These are phyloP conservation scores for Labia minor DNA, from an alignment of 2,888 invertebrate genomes.

Conservation along the genomic window DNA sequence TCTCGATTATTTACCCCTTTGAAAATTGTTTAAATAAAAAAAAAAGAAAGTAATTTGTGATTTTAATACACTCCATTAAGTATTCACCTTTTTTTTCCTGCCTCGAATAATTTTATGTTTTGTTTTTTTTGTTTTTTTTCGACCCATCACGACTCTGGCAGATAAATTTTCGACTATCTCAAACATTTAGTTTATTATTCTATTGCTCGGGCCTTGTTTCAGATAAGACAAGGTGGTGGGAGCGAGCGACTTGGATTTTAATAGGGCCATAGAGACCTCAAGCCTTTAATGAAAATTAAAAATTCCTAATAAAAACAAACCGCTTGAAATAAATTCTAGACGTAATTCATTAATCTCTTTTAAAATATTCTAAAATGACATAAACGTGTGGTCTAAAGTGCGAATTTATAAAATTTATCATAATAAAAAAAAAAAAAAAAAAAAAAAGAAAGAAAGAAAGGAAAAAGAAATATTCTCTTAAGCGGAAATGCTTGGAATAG, in stretches of 20 bases:
- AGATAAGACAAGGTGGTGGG: neutral
- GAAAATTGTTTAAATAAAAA: neutral
- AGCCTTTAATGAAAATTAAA: neutral
- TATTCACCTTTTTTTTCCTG: conserved; percentile 1
- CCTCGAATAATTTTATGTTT: neutral
- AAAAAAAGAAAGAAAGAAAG: too few species aligned
- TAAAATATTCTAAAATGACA: too few species aligned
- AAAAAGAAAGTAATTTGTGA: neutral
- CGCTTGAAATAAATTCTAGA: too few species aligned
- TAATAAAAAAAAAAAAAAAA: too few species aligned
- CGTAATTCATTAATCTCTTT: too few species aligned
- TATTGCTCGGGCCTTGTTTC: neutral
- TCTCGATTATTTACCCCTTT: too few species aligned
- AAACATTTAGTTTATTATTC: conserved; percentile 8
- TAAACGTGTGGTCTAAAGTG: too few species aligned
- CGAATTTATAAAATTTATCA: too few species aligned
- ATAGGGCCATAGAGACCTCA: neutral
- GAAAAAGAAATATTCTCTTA: too few species aligned
- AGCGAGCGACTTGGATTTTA: neutral
- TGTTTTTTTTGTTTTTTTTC: conserved; percentile 3
- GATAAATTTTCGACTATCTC: conserved; percentile 3
- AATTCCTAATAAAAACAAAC: neutral
- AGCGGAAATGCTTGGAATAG: too few species aligned
- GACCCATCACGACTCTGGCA: neutral
- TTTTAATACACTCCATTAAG: conserved; percentile 1